phyloP scores from a whole-genome alignment of 2,797 vertebrate genomes.

The Glyptemys insculpta region DNA sequence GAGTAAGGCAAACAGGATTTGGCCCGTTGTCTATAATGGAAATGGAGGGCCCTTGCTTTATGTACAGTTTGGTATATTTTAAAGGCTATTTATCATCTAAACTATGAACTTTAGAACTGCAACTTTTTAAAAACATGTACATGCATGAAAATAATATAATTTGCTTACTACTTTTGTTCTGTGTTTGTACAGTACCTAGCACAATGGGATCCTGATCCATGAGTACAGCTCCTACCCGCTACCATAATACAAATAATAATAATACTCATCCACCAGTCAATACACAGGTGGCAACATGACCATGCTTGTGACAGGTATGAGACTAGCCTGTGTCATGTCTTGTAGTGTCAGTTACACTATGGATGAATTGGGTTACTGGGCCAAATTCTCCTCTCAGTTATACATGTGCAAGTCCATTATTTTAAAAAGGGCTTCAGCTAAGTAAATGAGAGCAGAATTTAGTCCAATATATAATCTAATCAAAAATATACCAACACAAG shows the following conservation, averaged over 20 bases:
- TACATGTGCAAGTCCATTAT: neutral
- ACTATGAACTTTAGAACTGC: neutral
- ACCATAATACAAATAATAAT: neutral
- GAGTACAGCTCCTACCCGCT: neutral
- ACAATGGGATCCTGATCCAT: neutral
- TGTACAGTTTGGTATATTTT: neutral
- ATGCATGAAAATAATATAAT: neutral
- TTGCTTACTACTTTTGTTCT: neutral
- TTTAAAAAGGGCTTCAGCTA: neutral
- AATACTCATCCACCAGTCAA: neutral
- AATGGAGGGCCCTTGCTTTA: neutral
- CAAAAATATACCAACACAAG: neutral
- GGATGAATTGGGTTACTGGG: neutral
- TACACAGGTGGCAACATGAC: neutral
- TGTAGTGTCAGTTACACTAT: too few relatives aligned
- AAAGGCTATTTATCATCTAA: neutral
- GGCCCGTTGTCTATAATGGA: neutral
- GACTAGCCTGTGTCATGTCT: too few relatives aligned
- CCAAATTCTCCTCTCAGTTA: neutral
- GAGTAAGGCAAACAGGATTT: neutral
- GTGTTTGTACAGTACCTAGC: neutral
- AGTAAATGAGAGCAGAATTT: neutral
- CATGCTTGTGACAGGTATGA: too few relatives aligned
- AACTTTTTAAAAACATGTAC: neutral
- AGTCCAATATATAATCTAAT: neutral